Evolutionary conservation across 2,113 vertebrate genomes (phyloP).

Genomic region (Salminus brasiliensis): DNA sequence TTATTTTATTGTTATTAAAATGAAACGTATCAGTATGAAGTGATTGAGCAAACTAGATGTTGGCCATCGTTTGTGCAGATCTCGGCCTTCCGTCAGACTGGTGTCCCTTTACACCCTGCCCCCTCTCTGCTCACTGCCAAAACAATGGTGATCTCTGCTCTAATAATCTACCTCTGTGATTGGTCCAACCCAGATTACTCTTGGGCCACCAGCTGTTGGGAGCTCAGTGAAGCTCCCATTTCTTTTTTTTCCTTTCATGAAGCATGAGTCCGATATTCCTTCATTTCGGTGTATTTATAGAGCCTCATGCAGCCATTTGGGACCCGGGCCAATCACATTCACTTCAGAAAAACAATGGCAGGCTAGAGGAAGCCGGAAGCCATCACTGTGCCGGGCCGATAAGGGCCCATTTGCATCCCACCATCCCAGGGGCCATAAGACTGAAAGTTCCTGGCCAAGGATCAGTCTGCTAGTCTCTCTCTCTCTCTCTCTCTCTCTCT

Average conservation of each 20-base stretch:
- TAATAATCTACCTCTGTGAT: constrained; percentile 57
- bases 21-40: background rate
- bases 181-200: constrained; percentile 57
- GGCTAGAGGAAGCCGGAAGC: constrained; percentile 54
- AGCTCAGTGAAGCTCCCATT: constrained; percentile 55
- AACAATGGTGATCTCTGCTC: constrained; percentile 57
- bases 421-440: constrained; percentile 39
- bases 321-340: constrained; percentile 50
- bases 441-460: constrained; percentile 33
- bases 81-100: background rate
- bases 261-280: constrained; percentile 48
- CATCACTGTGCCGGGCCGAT: constrained; percentile 49
- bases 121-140: constrained; percentile 39
- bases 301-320: constrained; percentile 33
- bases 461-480: constrained; percentile 27
- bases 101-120: constrained; percentile 17
- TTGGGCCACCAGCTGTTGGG: constrained; percentile 61
- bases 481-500: constrained; percentile 3
- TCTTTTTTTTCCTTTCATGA: constrained; percentile 21
- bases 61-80: background rate
- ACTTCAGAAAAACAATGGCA: constrained; percentile 56
- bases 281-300: constrained; percentile 56
- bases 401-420: constrained; percentile 53
- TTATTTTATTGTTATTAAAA: too few relatives aligned
- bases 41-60: background rate